Percentiles rank a stretch among this genome's conserved stretches.
Conservation (phyloP, 1,140 invertebrate genomes). For the Cotesia glomerata region DNA sequence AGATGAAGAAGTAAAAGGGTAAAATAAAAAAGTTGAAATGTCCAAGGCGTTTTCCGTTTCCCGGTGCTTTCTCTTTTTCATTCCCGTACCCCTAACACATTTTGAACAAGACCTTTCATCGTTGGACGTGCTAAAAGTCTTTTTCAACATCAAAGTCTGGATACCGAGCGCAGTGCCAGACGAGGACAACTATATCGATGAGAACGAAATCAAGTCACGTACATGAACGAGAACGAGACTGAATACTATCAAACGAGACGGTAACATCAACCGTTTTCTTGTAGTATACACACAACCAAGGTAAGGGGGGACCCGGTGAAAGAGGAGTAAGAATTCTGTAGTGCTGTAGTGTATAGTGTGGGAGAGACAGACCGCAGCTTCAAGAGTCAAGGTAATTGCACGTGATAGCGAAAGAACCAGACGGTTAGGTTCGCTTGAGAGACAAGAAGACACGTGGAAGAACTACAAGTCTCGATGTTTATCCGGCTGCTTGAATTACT, state of each 20-base stretch:
- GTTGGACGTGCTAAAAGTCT: constrained; percentile 45
- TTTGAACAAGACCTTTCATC: constrained; percentile 23
- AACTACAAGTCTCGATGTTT: constrained; percentile 23
- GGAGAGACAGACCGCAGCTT: neutral
- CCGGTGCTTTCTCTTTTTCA: neutral
- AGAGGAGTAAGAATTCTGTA: neutral
- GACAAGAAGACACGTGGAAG: neutral
- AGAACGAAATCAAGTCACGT: constrained; percentile 17
- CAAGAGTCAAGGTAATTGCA: neutral
- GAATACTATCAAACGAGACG: neutral
- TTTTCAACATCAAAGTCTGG: constrained; percentile 47
- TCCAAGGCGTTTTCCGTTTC: constrained; percentile 20
- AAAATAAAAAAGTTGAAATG: constrained; percentile 10
- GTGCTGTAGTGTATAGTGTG: neutral
- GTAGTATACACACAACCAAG: neutral
- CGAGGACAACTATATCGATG: neutral
- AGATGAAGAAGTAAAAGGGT: constrained; percentile 8
- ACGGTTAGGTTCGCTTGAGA: neutral
- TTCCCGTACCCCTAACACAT: neutral
- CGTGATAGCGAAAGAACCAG: neutral
- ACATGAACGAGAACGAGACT: neutral
- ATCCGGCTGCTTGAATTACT: constrained; percentile 23
- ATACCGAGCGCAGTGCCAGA: neutral
- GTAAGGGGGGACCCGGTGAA: neutral
- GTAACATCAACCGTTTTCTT: neutral